phyloP scores from a whole-genome alignment of 2,888 invertebrate species.

The Magallana nippona region DNA sequence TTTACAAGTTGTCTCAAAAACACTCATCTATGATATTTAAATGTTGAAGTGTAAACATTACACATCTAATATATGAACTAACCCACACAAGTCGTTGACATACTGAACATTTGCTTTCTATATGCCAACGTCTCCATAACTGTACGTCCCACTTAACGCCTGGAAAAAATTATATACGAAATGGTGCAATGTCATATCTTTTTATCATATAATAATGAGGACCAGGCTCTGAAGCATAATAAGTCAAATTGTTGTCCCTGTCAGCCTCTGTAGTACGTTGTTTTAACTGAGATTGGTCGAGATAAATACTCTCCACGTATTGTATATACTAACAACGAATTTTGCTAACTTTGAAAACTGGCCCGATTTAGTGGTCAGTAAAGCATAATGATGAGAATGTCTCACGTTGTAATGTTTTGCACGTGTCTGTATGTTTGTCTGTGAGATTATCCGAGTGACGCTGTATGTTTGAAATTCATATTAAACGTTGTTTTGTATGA shows the following conservation, averaged over 20 bases:
- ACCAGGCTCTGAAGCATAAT: not conserved
- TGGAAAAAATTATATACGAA: not conserved
- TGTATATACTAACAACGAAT: slow-evolving; percentile 3
- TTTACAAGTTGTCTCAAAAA: slow-evolving; percentile 35
- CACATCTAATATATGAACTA: slow-evolving; percentile 32
- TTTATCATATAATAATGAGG: not conserved
- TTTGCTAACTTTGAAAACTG: not conserved
- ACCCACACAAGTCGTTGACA: slow-evolving; percentile 16
- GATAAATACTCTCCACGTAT: slow-evolving; percentile 23
- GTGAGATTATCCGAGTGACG: slow-evolving; percentile 20
- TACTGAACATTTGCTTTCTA: slow-evolving; percentile 7
- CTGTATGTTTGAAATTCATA: slow-evolving; percentile 19
- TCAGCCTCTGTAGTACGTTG: not conserved
- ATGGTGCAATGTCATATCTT: slow-evolving; percentile 21
- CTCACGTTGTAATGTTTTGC: slow-evolving; percentile 3
- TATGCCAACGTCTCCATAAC: not conserved
- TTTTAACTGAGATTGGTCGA: not conserved
- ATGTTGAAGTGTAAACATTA: slow-evolving; percentile 31
- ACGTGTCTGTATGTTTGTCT: slow-evolving; percentile 30
- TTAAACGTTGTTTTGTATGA: slow-evolving; percentile 33
- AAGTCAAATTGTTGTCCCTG: not conserved
- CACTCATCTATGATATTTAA: slow-evolving; percentile 33
- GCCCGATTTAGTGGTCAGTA: not conserved
- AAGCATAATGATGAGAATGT: slow-evolving; percentile 12
- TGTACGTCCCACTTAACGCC: not conserved